Evolutionary conservation across 1,140 invertebrate species (phyloP).

Genomic region (Thrips palmi): DNA sequence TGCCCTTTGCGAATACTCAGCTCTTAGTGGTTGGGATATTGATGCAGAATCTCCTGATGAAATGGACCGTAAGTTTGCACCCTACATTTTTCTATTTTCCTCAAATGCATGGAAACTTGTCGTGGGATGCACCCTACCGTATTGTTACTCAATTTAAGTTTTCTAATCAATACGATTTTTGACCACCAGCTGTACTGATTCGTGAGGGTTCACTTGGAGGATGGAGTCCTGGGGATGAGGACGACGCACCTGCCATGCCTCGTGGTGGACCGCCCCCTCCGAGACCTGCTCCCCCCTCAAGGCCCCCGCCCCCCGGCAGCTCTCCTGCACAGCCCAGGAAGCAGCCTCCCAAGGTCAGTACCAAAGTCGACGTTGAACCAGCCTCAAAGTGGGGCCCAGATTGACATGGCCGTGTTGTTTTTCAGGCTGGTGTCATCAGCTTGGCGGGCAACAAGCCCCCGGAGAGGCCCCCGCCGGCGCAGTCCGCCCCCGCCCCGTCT

Average conservation of each 20-base stretch:
- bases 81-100: slow-evolving; percentile 20
- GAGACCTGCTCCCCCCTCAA: slow-evolving; percentile 12
- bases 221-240: slow-evolving; percentile 19
- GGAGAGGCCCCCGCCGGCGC: too few relatives aligned
- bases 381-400: too few relatives aligned
- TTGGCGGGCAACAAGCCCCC: too few relatives aligned
- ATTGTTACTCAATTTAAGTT: slow-evolving; percentile 3
- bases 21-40: slow-evolving; percentile 20
- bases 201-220: slow-evolving; percentile 22
- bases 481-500: too few relatives aligned
- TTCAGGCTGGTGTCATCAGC: too few relatives aligned
- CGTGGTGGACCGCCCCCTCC: slow-evolving; percentile 22
- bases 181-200: slow-evolving; percentile 24
- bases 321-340: slow-evolving; percentile 7
- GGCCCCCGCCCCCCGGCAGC: slow-evolving; percentile 8
- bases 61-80: slow-evolving; percentile 32
- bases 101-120: slow-evolving; percentile 15
- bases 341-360: slow-evolving; percentile 7
- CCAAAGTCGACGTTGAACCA: too few relatives aligned
- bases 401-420: too few relatives aligned
- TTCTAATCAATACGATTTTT: slow-evolving; percentile 23
- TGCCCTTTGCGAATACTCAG: slow-evolving; percentile 36
- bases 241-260: slow-evolving; percentile 17
- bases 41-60: slow-evolving; percentile 10
- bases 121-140: slow-evolving; percentile 7